Evolutionary conservation across 2,888 invertebrate genomes (phyloP), one percentile per base, ranked within the genome.

Genomic region (Melipona bicolor): DNA sequence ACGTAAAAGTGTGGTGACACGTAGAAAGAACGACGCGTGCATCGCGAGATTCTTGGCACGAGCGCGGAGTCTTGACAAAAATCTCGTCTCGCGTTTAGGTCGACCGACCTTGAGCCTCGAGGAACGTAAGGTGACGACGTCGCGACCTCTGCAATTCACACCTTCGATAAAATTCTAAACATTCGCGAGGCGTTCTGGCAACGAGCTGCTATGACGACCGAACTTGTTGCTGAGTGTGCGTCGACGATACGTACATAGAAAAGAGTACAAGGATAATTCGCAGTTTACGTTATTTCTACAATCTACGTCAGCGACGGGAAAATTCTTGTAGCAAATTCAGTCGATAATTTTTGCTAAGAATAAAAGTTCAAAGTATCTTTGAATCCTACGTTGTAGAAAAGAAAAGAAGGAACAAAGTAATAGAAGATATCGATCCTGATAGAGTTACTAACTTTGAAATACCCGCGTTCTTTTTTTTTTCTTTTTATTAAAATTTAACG

Each of bases 41-140:
- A 67, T 56, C 74, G 69, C 36, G 79, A 74, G 73, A 81, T 81
- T 88, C 88, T 88, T 89, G 88, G 88, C 88, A 87, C 88, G 79
- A n/a, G 70, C 65, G 19, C 56, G 56, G 70, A 21, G 78, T 71
- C 83, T 85, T 68, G 81, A 79, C 77, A 83, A 87, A 89, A 89
- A 89, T 87, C 73, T 80, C 71, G 79, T 62, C 73, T 76, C 73
- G 76, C 80, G 78, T 75, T 86, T 69, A 71, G 80, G 83, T 79
- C 76, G 59, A 43, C 65, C 81, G 87, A 89, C 89, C 88, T 89
- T 89, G 89, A 56, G 70, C 73, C 78, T 54, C 73, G 61, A 65
- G 77, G 75, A 81, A 36, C 78, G 64, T 71, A 85, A 68, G 86
- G 87, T 81, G 89, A 81, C 70, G 87, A 77, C 82, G 79, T 71